These are phyloP conservation scores for Mormyrus lacerda DNA, from an alignment of 2,113 vertebrate species.

Conservation along the genomic window DNA sequence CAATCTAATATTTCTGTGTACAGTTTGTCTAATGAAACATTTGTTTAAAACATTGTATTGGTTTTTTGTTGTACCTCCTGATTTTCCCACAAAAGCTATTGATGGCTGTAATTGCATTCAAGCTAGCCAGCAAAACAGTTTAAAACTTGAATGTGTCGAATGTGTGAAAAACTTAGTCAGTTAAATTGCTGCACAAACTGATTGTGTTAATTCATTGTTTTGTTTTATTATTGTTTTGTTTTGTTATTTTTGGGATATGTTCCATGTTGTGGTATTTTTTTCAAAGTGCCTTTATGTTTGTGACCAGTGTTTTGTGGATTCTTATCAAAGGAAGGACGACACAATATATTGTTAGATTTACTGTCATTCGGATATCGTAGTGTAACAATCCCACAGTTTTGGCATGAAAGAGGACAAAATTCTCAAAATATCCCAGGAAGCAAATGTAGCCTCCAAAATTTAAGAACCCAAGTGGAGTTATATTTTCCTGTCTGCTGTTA, in stretches of 20 bases:
- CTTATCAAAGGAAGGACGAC: background rate
- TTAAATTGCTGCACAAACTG: background rate
- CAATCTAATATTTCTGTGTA: background rate
- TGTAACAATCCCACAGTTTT: background rate
- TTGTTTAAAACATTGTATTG: background rate
- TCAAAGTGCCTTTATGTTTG: background rate
- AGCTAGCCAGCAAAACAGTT: background rate
- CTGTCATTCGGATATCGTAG: background rate
- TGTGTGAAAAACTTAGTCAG: background rate
- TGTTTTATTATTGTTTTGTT: background rate
- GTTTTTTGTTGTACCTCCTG: background rate
- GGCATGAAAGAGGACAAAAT: background rate
- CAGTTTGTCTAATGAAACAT: background rate
- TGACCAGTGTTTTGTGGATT: background rate
- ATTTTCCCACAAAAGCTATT: background rate
- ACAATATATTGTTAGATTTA: background rate
- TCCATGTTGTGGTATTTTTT: background rate
- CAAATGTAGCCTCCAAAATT: background rate
- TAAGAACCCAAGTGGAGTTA: background rate
- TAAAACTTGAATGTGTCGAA: background rate
- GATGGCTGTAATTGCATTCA: background rate
- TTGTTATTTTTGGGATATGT: background rate
- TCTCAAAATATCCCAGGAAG: background rate
- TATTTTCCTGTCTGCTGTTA: background rate
- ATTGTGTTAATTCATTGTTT: background rate